Evolutionary conservation across 2,888 invertebrate species (phyloP).

Genomic region (Pseudoips prasinana): DNA sequence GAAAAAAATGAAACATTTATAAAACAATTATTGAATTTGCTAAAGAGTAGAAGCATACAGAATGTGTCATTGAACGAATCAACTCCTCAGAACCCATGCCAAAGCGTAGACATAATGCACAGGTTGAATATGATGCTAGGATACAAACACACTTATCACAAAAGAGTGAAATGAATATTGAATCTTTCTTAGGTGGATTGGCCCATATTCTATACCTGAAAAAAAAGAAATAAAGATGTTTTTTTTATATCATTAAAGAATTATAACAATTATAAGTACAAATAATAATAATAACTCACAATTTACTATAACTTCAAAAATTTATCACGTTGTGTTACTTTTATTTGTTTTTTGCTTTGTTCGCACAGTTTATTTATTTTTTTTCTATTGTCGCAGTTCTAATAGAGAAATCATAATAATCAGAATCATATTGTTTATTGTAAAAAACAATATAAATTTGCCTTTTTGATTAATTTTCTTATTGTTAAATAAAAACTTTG

Average conservation of each 20-base stretch:
- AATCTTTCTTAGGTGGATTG: slow-evolving; percentile 10
- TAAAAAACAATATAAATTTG: slow-evolving; percentile 2
- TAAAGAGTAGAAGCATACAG: slow-evolving; percentile 15
- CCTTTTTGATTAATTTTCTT: slow-evolving; percentile 1
- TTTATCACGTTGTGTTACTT: slow-evolving; percentile 5
- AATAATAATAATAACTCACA: too few relatives aligned
- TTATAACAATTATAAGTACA: too few relatives aligned
- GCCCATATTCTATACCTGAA: slow-evolving; percentile 9
- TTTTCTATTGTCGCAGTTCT: slow-evolving; percentile 1
- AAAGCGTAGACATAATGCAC: slow-evolving; percentile 7
- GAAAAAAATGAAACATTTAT: slow-evolving; percentile 11
- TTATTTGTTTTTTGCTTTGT: slow-evolving; percentile 1
- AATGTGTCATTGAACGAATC: slow-evolving; percentile 9
- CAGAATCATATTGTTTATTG: slow-evolving; percentile 2
- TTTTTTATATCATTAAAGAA: too few relatives aligned
- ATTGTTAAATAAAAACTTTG: slow-evolving; percentile 1
- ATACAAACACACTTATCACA: slow-evolving; percentile 5
- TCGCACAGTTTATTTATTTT: not conserved
- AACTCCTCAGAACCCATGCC: slow-evolving; percentile 10
- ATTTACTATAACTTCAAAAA: slow-evolving; percentile 2
- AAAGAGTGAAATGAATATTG: slow-evolving; percentile 11
- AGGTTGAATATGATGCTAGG: slow-evolving; percentile 8
- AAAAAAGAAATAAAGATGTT: too few relatives aligned
- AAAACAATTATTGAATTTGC: slow-evolving; percentile 8
- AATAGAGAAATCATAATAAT: slow-evolving; percentile 1